Base-by-base conservation (phyloP, 2,888 invertebrate species). In the Clanis bilineata region DNA sequence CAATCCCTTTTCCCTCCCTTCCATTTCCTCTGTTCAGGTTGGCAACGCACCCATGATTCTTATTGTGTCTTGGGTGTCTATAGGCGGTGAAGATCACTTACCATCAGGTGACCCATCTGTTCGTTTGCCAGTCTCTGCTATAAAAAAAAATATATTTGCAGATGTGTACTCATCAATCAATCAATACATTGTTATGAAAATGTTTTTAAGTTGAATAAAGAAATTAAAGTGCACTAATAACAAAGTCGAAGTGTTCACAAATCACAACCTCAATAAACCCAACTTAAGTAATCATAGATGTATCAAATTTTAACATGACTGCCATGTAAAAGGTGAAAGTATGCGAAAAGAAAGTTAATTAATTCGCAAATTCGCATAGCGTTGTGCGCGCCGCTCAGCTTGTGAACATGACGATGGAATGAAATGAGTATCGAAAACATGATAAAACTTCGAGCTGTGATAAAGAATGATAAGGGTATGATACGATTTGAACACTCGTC, bases 291-390 rank as follows among this genome's bases (percentile, higher is more conserved):
- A n/a, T 41, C 41, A 1, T 18, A 41, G n/a, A n/a, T 9, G 41
- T 7, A 18, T 41, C 18, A 6, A 0, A 41, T 9, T 51, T 32
- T 18, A 7, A 18, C 28, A 28, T 9, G 3, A 18, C 51, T 51
- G 28, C 15, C 10, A 32, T 51, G 18, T 32, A 32, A 18, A 18
- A 28, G 3, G 51, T 51, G 51, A 51, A 51, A 51, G 51, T 51
- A 18, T 18, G 51, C 32, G 56, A 51, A 51, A 32, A 28, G 56
- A 60, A 60, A 60, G 60, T 56, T 60, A 45, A 60, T 47, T 45
- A 56, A 39, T 45, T 59, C 23, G 56, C 45, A 36, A 60, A 28
- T 39, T 60, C 56, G 60, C 60, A 36, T 51, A 23, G 59, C 55
- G 22, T 36, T 36, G 51, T 32, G 28, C 28, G 51, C 32, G 28